Conservation (phyloP, 2,888 invertebrate genomes). For the Miltochrista miniata region DNA sequence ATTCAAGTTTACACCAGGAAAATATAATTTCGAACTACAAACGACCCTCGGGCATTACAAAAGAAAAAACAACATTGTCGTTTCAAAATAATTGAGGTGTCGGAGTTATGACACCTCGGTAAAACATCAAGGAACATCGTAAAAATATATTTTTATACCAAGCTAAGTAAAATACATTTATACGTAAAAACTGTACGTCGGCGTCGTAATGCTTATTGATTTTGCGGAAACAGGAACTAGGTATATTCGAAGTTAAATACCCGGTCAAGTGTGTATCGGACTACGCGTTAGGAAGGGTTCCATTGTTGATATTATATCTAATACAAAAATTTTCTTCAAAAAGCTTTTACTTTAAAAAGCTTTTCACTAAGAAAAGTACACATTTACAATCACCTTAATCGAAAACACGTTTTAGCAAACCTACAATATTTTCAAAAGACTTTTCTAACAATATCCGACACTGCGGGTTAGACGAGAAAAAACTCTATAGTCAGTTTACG, state of each 20-base stretch:
- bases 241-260: neutral
- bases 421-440: too few relatives aligned
- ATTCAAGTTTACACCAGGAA: conserved; percentile 16
- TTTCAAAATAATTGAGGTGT: conserved; percentile 17
- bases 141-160: neutral
- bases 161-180: neutral
- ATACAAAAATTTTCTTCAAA: too few relatives aligned
- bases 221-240: conserved; percentile 7
- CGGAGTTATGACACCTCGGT: neutral
- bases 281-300: too few relatives aligned
- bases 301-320: too few relatives aligned
- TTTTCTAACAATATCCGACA: too few relatives aligned
- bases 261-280: neutral
- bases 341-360: too few relatives aligned
- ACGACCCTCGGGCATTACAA: conserved; percentile 6
- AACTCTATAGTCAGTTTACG: too few relatives aligned
- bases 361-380: too few relatives aligned
- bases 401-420: too few relatives aligned
- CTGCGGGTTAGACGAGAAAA: too few relatives aligned
- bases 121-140: neutral
- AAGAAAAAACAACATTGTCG: conserved; percentile 8
- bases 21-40: conserved; percentile 28
- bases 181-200: neutral
- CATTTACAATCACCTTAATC: too few relatives aligned
- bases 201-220: conserved; percentile 2